Conservation (phyloP, 2,888 invertebrate species). For the Gandaritis pyraliata region DNA sequence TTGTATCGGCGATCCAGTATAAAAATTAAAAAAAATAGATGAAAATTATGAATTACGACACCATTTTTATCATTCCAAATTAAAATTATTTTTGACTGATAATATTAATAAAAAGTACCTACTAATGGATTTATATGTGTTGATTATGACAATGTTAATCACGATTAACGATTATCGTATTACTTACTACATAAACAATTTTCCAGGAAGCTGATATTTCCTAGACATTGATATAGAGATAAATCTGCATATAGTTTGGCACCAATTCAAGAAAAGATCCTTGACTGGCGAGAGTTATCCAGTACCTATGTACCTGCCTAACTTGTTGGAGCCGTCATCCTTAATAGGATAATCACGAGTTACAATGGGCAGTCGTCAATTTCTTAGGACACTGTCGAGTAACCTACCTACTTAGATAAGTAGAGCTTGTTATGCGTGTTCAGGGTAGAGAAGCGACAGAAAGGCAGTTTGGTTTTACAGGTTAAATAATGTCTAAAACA, state of each 20-base stretch:
- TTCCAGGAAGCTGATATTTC: conserved; percentile 21
- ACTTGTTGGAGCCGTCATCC: conserved; percentile 38
- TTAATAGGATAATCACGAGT: conserved; percentile 74
- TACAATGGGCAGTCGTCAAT: conserved; percentile 14
- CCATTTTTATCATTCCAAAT: too few relatives aligned
- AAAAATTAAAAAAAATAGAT: too few relatives aligned
- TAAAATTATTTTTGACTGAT: too few relatives aligned
- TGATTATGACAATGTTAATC: conserved; percentile 3
- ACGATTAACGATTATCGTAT: conserved; percentile 14
- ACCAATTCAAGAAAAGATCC: conserved; percentile 31
- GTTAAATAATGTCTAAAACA: too few relatives aligned
- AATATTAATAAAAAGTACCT: too few relatives aligned
- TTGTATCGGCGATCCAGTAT: too few relatives aligned
- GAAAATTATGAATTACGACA: too few relatives aligned
- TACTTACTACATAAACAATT: conserved; percentile 6
- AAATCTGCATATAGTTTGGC: conserved; percentile 18
- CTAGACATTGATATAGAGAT: conserved; percentile 7
- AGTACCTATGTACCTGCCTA: neutral
- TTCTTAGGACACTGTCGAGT: neutral
- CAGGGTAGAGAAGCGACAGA: neutral
- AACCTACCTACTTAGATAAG: neutral
- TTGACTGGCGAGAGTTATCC: conserved; percentile 11
- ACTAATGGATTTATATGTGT: neutral
- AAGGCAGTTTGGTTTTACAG: neutral
- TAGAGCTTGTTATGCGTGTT: neutral